phyloP scores from a whole-genome alignment of 1,140 invertebrate species.

The Calliphora vicina region DNA sequence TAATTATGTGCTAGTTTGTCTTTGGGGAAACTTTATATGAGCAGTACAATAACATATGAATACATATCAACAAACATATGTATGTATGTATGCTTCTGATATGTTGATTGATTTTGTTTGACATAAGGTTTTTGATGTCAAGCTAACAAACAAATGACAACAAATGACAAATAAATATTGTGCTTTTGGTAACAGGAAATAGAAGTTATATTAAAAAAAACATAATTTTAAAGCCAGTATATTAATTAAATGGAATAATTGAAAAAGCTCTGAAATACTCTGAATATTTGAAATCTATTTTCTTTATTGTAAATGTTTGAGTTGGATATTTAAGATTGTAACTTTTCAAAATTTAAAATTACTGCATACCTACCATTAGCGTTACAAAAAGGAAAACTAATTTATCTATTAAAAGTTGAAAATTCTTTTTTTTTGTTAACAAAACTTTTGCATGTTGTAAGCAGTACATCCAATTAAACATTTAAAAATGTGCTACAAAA shows the following conservation, averaged over 20 bases:
- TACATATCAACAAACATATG: too few species aligned
- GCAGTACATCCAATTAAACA: background rate
- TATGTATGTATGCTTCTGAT: too few species aligned
- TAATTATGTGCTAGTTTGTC: background rate
- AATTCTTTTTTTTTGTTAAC: background rate
- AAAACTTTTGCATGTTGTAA: background rate
- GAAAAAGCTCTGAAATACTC: too few species aligned
- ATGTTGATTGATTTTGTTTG: background rate
- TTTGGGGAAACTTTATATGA: background rate
- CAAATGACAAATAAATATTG: background rate
- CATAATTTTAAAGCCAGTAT: too few species aligned
- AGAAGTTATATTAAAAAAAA: too few species aligned
- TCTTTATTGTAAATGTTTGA: too few species aligned
- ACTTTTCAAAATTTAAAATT: too few species aligned
- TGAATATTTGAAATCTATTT: too few species aligned
- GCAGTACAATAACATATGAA: background rate
- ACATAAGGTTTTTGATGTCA: background rate
- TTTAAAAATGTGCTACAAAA: background rate
- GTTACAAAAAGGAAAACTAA: background rate
- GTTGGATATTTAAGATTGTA: too few species aligned
- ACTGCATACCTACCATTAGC: background rate
- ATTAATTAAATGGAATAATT: too few species aligned
- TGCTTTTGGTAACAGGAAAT: too few species aligned
- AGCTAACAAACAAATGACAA: background rate
- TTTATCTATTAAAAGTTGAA: background rate